phyloP scores from a whole-genome alignment of 2,888 invertebrate genomes.

The Conchocele bisecta region DNA sequence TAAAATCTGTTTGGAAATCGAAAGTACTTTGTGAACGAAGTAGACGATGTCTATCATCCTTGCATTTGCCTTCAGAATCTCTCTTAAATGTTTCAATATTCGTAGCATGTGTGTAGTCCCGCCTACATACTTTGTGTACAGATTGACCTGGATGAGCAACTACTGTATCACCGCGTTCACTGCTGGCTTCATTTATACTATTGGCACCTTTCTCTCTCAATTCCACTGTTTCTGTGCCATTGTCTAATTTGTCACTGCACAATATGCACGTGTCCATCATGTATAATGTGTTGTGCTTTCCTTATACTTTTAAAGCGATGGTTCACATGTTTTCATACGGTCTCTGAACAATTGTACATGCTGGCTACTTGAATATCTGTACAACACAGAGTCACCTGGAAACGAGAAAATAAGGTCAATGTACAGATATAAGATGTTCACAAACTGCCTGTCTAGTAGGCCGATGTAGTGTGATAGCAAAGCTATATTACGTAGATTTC shows the following conservation, averaged over 20 bases:
- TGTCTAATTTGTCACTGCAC: background rate
- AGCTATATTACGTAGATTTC: no score
- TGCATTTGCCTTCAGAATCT: background rate
- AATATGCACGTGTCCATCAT: conserved; percentile 20
- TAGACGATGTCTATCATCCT: background rate
- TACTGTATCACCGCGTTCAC: conserved; percentile 1
- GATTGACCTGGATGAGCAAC: background rate
- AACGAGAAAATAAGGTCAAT: no score
- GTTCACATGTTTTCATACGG: no score
- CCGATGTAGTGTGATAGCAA: no score
- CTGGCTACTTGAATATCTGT: no score
- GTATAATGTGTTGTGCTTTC: no score
- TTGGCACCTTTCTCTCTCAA: conserved; percentile 7
- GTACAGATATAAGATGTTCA: no score
- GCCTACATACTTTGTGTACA: conserved; percentile 24
- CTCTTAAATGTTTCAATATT: background rate
- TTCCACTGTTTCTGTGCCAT: background rate
- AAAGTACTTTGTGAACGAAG: conserved; percentile 16
- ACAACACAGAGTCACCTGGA: no score
- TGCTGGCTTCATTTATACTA: conserved; percentile 11
- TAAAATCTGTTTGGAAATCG: background rate
- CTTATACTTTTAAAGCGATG: no score
- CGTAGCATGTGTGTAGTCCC: conserved; percentile 8
- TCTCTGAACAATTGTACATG: no score
- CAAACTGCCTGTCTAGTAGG: no score